Conservation (phyloP, 2,797 vertebrate species). For the Coregonus sp. region DNA sequence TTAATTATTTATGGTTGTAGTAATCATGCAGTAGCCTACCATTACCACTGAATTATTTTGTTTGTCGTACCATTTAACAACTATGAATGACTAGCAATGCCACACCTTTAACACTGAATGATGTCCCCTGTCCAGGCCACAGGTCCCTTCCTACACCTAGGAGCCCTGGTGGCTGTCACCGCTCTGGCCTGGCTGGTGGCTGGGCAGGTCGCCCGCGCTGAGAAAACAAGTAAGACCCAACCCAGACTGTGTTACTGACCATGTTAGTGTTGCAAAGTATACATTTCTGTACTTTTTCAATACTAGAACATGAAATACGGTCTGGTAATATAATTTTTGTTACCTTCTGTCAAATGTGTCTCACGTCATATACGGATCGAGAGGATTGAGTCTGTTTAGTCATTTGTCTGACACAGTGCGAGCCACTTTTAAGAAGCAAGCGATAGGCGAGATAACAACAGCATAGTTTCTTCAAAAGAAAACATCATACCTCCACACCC, state of each 20-base stretch:
- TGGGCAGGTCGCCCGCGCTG: slow-evolving; percentile 86
- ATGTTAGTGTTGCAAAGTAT: too few relatives aligned
- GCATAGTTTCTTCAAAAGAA: too few relatives aligned
- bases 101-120: background rate
- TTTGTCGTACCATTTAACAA: too few relatives aligned
- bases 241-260: background rate
- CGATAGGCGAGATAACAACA: too few relatives aligned
- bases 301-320: too few relatives aligned
- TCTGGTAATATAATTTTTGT: too few relatives aligned
- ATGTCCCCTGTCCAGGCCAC: slow-evolving; percentile 81
- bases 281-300: background rate
- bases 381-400: too few relatives aligned
- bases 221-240: slow-evolving; percentile 79
- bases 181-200: slow-evolving; percentile 92
- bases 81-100: background rate
- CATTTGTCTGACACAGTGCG: too few relatives aligned
- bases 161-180: slow-evolving; percentile 84
- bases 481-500: too few relatives aligned
- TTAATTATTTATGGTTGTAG: background rate
- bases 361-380: background rate
- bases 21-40: background rate
- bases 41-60: background rate
- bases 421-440: too few relatives aligned
- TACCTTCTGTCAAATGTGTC: background rate
- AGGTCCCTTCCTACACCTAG: slow-evolving; percentile 93